Conservation (phyloP, 2,113 vertebrate genomes). For the Mobula birostris region DNA sequence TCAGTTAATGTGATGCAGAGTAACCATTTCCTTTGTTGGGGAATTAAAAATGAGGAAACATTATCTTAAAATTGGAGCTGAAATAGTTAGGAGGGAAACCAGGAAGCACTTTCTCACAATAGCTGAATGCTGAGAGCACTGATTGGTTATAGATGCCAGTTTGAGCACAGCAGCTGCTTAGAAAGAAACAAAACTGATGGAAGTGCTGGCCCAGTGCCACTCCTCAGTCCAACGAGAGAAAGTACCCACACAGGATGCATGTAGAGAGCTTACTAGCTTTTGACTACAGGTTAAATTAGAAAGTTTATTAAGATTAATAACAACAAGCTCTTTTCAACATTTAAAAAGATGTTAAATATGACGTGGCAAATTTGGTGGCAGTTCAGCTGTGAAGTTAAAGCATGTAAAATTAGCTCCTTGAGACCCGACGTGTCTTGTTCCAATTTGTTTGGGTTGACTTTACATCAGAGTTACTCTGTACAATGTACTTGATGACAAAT, state of each 20-base stretch:
- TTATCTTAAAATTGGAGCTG: not conserved
- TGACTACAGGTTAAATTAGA: not conserved
- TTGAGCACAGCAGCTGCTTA: not conserved
- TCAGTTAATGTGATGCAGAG: not conserved
- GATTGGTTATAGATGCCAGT: not conserved
- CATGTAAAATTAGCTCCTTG: not conserved
- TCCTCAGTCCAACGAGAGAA: not conserved
- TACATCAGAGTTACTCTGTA: not conserved
- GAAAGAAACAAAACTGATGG: not conserved
- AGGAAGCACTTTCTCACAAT: not conserved
- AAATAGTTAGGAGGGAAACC: not conserved
- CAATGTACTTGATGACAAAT: not conserved
- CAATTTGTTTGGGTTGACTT: not conserved
- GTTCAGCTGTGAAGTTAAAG: not conserved
- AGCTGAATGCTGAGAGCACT: not conserved
- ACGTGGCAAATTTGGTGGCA: not conserved
- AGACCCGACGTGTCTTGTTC: not conserved
- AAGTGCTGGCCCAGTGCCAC: not conserved
- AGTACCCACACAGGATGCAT: not conserved
- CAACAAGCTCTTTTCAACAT: not conserved
- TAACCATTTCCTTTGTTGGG: not conserved
- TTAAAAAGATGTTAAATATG: not conserved
- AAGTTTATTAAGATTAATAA: not conserved
- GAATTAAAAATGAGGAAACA: not conserved
- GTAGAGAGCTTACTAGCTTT: not conserved